Percentiles rank a stretch among this genome's conserved stretches.
phyloP scores from a whole-genome alignment of 1,140 invertebrate genomes.

The Zeugodacus cucurbitae region DNA sequence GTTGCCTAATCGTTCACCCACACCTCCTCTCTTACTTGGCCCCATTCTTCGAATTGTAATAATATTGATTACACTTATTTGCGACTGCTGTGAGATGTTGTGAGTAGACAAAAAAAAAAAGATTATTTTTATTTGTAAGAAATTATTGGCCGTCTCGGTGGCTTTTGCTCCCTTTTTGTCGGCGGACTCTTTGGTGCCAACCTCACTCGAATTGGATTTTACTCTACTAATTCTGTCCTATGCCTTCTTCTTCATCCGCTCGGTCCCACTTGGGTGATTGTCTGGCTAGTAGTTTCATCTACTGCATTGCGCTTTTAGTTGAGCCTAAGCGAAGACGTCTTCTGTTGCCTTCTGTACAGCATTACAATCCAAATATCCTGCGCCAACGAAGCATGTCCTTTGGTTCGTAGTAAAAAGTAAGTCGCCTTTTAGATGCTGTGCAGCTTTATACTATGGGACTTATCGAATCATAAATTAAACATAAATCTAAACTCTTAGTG shows the following conservation, averaged over 20 bases:
- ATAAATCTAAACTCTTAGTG: too few relatives aligned
- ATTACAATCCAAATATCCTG: not conserved
- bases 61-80: too few relatives aligned
- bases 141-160: not conserved
- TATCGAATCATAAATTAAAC: too few relatives aligned
- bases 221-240: not conserved
- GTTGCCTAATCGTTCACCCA: not conserved
- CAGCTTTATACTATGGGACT: too few relatives aligned
- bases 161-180: not conserved
- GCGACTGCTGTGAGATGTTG: too few relatives aligned
- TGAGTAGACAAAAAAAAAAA: too few relatives aligned
- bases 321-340: not conserved
- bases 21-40: not conserved
- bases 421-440: not conserved
- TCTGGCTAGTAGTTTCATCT: not conserved
- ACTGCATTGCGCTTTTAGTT: not conserved
- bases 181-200: not conserved
- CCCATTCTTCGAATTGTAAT: too few relatives aligned
- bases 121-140: not conserved
- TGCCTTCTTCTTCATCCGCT: not conserved
- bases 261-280: not conserved
- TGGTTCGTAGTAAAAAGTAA: not conserved
- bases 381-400: not conserved
- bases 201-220: not conserved
- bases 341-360: not conserved